phyloP scores from a whole-genome alignment of 2,888 invertebrate species.

The Agrilus biguttatus region DNA sequence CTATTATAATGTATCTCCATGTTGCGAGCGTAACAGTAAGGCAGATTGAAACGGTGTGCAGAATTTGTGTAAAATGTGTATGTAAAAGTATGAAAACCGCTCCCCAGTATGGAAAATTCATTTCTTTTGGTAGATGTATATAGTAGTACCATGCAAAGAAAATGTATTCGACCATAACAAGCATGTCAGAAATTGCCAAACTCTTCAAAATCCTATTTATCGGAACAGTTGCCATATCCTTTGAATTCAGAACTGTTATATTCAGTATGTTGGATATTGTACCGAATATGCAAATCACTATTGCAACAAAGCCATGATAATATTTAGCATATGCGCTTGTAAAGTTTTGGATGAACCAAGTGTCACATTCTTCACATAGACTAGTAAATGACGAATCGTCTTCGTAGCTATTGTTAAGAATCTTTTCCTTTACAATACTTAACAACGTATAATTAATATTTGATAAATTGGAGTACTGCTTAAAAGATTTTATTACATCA shows the following conservation, averaged over 20 bases:
- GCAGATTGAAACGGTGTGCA: slow-evolving; percentile 74
- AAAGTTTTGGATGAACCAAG: slow-evolving; percentile 27
- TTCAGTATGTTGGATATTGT: slow-evolving; percentile 76
- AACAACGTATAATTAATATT: too few species aligned
- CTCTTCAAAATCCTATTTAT: slow-evolving; percentile 77
- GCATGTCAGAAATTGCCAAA: slow-evolving; percentile 76
- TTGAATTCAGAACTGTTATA: slow-evolving; percentile 71
- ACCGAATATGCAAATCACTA: slow-evolving; percentile 75
- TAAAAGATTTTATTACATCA: too few species aligned
- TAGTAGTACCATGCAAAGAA: slow-evolving; percentile 58
- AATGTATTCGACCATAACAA: slow-evolving; percentile 79
- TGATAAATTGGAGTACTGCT: too few species aligned
- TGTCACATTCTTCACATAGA: slow-evolving; percentile 8
- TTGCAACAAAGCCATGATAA: slow-evolving; percentile 70
- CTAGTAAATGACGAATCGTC: too few species aligned
- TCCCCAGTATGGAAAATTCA: slow-evolving; percentile 55
- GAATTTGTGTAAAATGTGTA: slow-evolving; percentile 65
- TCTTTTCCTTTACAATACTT: too few species aligned
- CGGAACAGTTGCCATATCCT: slow-evolving; percentile 66
- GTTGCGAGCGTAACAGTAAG: slow-evolving; percentile 67
- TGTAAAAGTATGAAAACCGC: slow-evolving; percentile 65
- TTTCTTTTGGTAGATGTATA: slow-evolving; percentile 45
- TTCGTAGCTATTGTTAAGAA: too few species aligned
- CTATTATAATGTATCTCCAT: slow-evolving; percentile 76
- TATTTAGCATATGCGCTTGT: slow-evolving; percentile 46